phyloP scores from a whole-genome alignment of 2,888 invertebrate species.

The Phasia obesa region DNA sequence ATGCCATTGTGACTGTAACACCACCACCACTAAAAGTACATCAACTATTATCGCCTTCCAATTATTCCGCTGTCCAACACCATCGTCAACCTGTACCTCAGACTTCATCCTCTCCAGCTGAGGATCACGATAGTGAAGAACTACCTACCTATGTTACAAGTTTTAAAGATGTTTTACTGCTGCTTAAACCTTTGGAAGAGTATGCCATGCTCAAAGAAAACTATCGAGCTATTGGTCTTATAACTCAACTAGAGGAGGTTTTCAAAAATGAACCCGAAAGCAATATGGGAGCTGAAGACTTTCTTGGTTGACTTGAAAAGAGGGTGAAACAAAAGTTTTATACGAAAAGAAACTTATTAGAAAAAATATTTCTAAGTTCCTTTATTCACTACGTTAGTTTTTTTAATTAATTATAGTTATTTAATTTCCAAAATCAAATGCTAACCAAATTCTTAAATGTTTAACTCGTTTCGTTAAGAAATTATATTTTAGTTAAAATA shows the following conservation, averaged over 20 bases:
- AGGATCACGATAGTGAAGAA: conserved; percentile 63
- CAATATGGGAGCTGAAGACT: conserved; percentile 41
- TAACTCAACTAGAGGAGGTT: conserved; percentile 78
- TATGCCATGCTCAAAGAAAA: conserved; percentile 79
- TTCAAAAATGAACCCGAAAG: conserved; percentile 73
- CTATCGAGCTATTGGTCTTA: conserved; percentile 79
- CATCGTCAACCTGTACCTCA: not conserved
- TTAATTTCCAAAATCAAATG: not conserved
- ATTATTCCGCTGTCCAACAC: not conserved
- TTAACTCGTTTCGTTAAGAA: not conserved
- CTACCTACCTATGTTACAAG: conserved; percentile 74
- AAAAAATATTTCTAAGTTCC: conserved; percentile 44
- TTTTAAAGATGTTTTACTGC: conserved; percentile 78
- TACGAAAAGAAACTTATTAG: conserved; percentile 13
- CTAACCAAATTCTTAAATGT: conserved; percentile 33
- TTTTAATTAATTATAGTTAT: conserved; percentile 14
- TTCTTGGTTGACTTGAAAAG: conserved; percentile 45
- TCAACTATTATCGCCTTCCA: not conserved
- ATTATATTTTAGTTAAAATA: no score
- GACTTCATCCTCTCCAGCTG: conserved; percentile 26
- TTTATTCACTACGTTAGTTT: conserved; percentile 37
- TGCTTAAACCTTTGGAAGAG: conserved; percentile 79
- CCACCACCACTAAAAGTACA: not conserved
- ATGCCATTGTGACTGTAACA: no score
- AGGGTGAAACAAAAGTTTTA: conserved; percentile 1